Base-by-base conservation (phyloP, 2,113 vertebrate species). In the Trichechus manatus region DNA sequence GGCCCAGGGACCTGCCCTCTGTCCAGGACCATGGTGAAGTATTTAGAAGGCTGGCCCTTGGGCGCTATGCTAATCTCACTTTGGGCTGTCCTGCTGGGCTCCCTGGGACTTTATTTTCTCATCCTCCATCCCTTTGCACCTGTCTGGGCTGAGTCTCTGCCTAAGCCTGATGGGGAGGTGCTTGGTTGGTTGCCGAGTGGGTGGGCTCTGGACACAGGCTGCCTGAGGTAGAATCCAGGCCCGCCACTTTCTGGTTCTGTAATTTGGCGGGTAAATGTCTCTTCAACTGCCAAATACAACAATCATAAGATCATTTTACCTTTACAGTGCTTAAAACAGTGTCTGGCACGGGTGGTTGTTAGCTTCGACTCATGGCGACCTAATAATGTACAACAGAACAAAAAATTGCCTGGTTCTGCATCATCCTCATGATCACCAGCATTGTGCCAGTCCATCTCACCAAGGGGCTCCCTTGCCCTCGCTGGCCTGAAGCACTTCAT, bases 1-100 rank as follows among this genome's bases (percentile, higher is more conserved):
- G 22, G 42, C 31, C n/a, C 8, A 22, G 33, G 56, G n/a, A 5
- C 1, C 0, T 0, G 1, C 7, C 3, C 2, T 5, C 10, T 27
- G 61, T 29, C 53, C 42, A 9, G 56, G 59, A 9, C 78, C n/a
- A 44, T 19, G 39, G 23, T 2, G 33, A 56, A 22, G 42, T 63
- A 6, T 23, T 19, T 0, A 75, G 63, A 56, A 68, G 22, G 66
- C 8, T 4, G 9, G 6, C 13, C 14, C 82, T 47, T 8, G 13
- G 42, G 23, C 25, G 42, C 15, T 7, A 29, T 0, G 15, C 39
- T 8, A 14, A 23, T 56, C 31, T 70, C 33, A 29, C 29, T 27
- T 6, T 2, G 31, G 53, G 1, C 3, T 86, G 17, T 56, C n/a
- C 33, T 89, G 17, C 19, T 20, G 13, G 7, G 13, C 31, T 31